Evolutionary conservation across 2,113 vertebrate species (phyloP), one percentile per base, ranked within the genome.

Genomic region (Tympanuchus pallidicinctus): DNA sequence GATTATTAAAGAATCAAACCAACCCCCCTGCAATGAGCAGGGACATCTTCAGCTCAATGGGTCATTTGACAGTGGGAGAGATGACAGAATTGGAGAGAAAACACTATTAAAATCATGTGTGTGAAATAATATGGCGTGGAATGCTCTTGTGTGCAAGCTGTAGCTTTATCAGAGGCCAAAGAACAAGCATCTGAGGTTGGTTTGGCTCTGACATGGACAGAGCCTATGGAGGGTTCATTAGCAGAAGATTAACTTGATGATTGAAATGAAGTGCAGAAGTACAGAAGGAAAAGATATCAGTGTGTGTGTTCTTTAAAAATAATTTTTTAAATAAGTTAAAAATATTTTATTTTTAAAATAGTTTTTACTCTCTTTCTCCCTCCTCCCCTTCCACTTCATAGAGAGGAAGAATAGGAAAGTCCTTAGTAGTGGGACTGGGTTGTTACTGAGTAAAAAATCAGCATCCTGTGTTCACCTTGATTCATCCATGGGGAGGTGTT

Each of bases 301-400:
- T 38, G 15, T 48, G 9, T 40, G 28, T 30, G 64, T 83, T 63
- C 24, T 69, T 36, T 2, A 50, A 61, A 82, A 48, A 17, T 17
- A 32, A 13, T 45, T 80, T 81, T 57, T 50, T 34, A 54, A 54
- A 17, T 28, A 54, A 54, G 16, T 50, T 25, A 4, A 13, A 50
- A 25, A 25, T 25, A 50, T 25, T 22, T 50, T 50, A 50, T 50
- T 50, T 50, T 50, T 50, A 25, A 50, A 50, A 50, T 85, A 22
- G 54, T 76, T 28, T 38, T 43, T 28, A 47, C 7, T 19, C 8
- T 14, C 22, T 5, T 60, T 52, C 20, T 61, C 34, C 59, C 13
- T 61, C 59, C 34, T 36, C 8, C 21, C 20, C 20, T 21, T 14
- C 8, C 5, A 4, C 2, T 1, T 4, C 4, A 4, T 0, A 1